Evolutionary conservation across 2,113 vertebrate species (phyloP).

Genomic region (Herpetotheres cachinnans): DNA sequence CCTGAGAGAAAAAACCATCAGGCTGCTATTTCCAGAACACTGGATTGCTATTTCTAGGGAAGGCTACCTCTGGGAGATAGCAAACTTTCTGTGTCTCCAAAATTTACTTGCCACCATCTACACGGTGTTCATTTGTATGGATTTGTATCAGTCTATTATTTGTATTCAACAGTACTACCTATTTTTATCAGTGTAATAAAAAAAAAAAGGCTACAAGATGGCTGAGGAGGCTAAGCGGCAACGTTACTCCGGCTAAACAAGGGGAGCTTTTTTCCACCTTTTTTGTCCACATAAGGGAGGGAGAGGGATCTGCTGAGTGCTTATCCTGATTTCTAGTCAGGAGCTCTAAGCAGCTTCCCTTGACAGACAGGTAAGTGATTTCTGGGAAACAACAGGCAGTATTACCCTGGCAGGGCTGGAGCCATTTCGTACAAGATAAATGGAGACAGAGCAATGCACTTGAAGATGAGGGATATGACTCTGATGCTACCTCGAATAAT

Average conservation of each 20-base stretch:
- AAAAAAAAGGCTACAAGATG: background rate
- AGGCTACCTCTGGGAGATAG: background rate
- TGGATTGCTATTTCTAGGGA: background rate
- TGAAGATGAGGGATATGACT: background rate
- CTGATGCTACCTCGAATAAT: background rate
- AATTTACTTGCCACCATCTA: background rate
- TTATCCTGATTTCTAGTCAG: background rate
- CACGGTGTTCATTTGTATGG: background rate
- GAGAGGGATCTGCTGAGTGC: background rate
- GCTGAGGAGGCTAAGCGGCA: background rate
- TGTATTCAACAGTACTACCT: background rate
- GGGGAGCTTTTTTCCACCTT: background rate
- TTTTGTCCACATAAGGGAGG: rapidly evolving
- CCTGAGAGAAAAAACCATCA: background rate
- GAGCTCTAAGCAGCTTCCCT: background rate
- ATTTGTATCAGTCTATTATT: background rate
- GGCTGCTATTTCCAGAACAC: background rate
- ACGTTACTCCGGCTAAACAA: background rate
- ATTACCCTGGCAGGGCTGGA: background rate
- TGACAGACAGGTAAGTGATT: conserved; percentile 33
- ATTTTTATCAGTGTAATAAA: background rate
- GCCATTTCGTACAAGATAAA: background rate
- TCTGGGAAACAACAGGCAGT: background rate
- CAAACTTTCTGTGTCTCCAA: background rate
- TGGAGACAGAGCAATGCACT: background rate